Percentiles rank a stretch among this genome's conserved stretches.
Conservation (phyloP, 2,888 invertebrate species). For the Xestobium rufovillosum region DNA sequence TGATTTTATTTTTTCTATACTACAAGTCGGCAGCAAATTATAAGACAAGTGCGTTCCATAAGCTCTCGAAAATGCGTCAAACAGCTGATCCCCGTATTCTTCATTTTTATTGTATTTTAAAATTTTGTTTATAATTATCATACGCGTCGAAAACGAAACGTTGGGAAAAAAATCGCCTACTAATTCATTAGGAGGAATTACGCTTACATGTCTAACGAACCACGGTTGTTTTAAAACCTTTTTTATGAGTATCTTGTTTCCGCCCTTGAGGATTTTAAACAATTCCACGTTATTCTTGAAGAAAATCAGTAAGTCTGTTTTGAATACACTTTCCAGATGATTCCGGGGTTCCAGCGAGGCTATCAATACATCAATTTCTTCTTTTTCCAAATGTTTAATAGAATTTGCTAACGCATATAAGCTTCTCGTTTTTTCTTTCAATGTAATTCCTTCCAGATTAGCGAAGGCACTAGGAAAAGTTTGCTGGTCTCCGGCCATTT, state of each 20-base stretch:
- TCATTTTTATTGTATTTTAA: conserved; percentile 14
- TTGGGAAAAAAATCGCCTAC: conserved; percentile 25
- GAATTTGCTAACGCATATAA: too few species aligned
- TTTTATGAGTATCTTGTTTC: conserved; percentile 25
- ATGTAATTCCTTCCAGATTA: too few species aligned
- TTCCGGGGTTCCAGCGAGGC: conserved; percentile 25
- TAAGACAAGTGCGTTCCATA: conserved; percentile 25
- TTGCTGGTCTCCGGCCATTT: too few species aligned
- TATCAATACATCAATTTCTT: too few species aligned
- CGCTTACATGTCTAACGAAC: conserved; percentile 25
- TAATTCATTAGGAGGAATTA: conserved; percentile 18
- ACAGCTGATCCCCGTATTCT: conserved; percentile 22
- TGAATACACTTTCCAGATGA: conserved; percentile 27
- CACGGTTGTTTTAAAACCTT: conserved; percentile 27
- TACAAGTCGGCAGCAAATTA: conserved; percentile 24
- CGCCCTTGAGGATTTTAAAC: conserved; percentile 22
- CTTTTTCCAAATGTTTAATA: too few species aligned
- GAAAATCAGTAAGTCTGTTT: conserved; percentile 26
- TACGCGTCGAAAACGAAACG: conserved; percentile 24
- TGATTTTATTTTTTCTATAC: conserved; percentile 24
- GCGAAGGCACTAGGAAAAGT: too few species aligned
- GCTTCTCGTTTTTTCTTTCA: too few species aligned
- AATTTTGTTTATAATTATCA: conserved; percentile 26
- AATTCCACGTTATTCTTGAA: conserved; percentile 22
- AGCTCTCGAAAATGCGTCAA: conserved; percentile 21